Percentiles rank a stretch among this genome's conserved stretches.
Conservation (phyloP, 37 sponge, comb jelly and placozoan species). For the Cladorhizidae sp. region DNA sequence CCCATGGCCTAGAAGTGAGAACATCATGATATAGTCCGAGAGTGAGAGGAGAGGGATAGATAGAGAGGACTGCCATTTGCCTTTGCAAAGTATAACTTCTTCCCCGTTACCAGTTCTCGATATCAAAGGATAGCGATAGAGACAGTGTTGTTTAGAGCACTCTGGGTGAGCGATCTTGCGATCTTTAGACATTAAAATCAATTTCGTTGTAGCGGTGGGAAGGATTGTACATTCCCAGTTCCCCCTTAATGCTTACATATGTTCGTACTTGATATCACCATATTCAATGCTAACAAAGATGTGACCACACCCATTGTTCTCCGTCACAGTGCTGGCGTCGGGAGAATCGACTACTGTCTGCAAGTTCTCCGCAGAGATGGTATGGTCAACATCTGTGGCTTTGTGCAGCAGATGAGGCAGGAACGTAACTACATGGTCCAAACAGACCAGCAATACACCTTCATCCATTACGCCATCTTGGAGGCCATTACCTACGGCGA, state of each 20-base stretch:
- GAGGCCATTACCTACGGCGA: slow-evolving; percentile 75
- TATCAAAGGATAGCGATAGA: too few species aligned
- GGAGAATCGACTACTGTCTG: slow-evolving; percentile 75
- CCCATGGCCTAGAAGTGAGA: too few species aligned
- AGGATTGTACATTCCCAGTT: neutral
- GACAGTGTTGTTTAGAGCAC: too few species aligned
- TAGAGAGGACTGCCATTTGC: too few species aligned
- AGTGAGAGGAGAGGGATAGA: too few species aligned
- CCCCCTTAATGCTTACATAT: too few species aligned
- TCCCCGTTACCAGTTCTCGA: too few species aligned
- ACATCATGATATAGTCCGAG: too few species aligned
- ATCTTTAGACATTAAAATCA: neutral
- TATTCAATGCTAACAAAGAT: neutral
- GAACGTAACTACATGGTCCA: slow-evolving; percentile 83
- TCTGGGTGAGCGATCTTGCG: too few species aligned
- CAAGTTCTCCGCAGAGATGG: slow-evolving; percentile 46
- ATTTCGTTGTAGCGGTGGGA: neutral
- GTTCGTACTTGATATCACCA: too few species aligned
- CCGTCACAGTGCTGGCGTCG: slow-evolving; percentile 72
- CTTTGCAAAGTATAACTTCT: too few species aligned
- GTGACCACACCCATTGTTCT: too few species aligned
- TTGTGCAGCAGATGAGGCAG: slow-evolving; percentile 62
- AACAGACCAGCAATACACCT: slow-evolving; percentile 78
- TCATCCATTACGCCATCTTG: slow-evolving; percentile 78
- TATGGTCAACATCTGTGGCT: slow-evolving; percentile 53